Evolutionary conservation across 2,888 invertebrate genomes (phyloP), one percentile per base, ranked within the genome.

Genomic region (Oscheius sp.): DNA sequence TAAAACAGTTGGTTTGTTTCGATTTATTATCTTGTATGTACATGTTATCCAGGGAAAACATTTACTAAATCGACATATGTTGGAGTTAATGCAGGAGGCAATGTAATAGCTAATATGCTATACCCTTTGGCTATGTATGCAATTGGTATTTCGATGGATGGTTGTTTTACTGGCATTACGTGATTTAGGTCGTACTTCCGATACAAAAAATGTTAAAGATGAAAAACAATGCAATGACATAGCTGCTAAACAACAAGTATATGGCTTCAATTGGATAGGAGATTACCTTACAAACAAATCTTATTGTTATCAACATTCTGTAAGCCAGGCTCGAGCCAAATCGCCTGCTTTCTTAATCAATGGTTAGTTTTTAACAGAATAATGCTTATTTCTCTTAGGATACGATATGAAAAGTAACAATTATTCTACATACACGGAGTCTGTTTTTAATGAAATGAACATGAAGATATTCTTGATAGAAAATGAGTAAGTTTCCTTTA

Each of bases 381-480:
- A 56, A 5, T 53, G 1, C 7, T 18, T 6, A 23, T 7, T 59
- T 25, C 2, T 16, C 43, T 70, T 23, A 71, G 74, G 46, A 12
- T 74, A 74, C 71, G 75, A 75, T 18, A 35, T 75, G 25, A 63
- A 70, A 59, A 78, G 76, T 27, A 49, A 56, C 21, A 61, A 55
- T 18, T 86, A 84, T 68, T 85, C 86, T 12, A 85, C 86, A 27
- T 87, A 85, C 84, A 81, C 82, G 49, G 86, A 85, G 63, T 84
- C 86, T 2, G 71, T 78, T 23, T 86, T 84, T 78, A 69, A 74
- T 1, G 73, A 77, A 9, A 75, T 77, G 27, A 63, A 72, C 13
- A 75, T 86, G n/a, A 81, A 79, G 21, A 29, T 87, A 49, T 87
- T 80, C 64, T 70, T 87, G 27, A 77, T 84, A 46, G 80, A 83